Conservation (phyloP, 2,113 vertebrate species). For the Podocnemis expansa region DNA sequence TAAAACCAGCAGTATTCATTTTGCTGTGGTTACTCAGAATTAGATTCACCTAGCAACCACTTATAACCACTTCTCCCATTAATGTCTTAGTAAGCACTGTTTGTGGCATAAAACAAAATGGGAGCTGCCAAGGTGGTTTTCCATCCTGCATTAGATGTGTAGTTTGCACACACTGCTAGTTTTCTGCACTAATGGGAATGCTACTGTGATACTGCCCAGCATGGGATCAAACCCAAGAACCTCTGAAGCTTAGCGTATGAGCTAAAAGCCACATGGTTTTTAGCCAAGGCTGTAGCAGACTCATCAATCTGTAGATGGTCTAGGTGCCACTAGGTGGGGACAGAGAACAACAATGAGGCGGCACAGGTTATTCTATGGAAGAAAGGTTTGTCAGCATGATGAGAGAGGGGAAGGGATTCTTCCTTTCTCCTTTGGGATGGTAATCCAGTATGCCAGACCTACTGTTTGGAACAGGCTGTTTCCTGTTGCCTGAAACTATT, state of each 20-base stretch:
- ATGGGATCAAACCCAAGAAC: too few species aligned
- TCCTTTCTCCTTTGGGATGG: background rate
- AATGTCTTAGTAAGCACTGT: background rate
- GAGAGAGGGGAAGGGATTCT: background rate
- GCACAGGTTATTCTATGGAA: background rate
- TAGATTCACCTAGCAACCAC: background rate
- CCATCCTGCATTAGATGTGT: background rate
- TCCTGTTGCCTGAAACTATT: background rate
- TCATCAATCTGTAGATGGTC: too few species aligned
- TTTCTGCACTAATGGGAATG: accelerated
- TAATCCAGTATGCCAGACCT: background rate
- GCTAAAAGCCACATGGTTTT: too few species aligned
- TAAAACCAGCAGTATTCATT: slow-evolving; percentile 18
- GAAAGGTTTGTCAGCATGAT: background rate
- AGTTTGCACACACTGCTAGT: background rate
- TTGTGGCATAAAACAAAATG: background rate
- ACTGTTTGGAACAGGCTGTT: background rate
- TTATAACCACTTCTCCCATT: background rate
- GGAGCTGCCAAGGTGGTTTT: background rate
- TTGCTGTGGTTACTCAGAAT: slow-evolving; percentile 2
- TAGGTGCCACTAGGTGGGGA: too few species aligned
- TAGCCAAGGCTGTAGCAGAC: too few species aligned
- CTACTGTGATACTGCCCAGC: too few species aligned
- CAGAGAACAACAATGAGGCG: too few species aligned
- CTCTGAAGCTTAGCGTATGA: too few species aligned